Evolutionary conservation across 2,797 vertebrate genomes (phyloP).

Genomic region (Babyrousa celebensis): DNA sequence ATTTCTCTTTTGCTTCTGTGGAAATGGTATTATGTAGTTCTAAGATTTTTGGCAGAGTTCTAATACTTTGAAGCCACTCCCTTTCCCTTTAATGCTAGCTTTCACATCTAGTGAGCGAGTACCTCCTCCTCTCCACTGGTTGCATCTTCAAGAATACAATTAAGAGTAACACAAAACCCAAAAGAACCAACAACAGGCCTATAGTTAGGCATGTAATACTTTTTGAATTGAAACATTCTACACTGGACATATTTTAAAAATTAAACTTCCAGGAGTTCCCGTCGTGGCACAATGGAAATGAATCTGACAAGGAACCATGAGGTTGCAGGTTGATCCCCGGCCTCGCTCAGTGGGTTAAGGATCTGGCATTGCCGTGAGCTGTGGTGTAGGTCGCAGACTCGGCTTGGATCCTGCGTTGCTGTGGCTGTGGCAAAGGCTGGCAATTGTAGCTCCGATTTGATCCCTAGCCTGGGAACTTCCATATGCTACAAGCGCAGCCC

Average conservation of each 20-base stretch:
- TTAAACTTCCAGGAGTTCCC: neutral
- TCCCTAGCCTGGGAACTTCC: no score
- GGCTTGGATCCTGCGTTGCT: no score
- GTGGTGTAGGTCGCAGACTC: no score
- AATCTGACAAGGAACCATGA: no score
- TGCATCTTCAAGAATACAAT: conserved; percentile 6
- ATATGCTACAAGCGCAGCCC: no score
- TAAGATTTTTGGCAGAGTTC: conserved; percentile 53
- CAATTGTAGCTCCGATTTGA: no score
- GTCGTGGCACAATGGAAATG: no score
- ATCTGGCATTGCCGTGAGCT: no score
- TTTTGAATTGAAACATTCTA: conserved; percentile 14
- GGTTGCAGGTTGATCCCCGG: no score
- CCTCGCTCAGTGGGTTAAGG: no score
- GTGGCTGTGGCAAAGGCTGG: no score
- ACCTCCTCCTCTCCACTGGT: neutral
- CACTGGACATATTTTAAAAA: conserved; percentile 2
- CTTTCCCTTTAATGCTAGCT: conserved; percentile 45
- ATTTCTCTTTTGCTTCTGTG: conserved; percentile 58
- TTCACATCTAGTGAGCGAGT: neutral
- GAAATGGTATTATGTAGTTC: neutral
- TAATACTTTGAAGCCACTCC: neutral
- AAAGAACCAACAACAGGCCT: neutral
- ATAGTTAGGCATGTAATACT: neutral
- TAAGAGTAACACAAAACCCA: conserved; percentile 41